Conservation (phyloP, 2,797 vertebrate species). For the Smutsia gigantea region DNA sequence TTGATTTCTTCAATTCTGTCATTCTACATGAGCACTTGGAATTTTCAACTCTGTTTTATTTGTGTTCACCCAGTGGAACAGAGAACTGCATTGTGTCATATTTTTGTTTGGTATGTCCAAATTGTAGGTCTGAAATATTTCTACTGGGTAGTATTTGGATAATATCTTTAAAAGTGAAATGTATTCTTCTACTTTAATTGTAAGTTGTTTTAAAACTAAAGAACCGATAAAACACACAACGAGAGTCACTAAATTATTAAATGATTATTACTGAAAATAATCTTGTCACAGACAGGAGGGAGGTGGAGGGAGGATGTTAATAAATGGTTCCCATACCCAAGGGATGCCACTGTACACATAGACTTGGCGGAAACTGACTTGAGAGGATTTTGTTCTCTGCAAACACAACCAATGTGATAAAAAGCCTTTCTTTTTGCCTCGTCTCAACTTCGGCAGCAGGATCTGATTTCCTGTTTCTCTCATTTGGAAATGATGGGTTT, state of each 20-base stretch:
- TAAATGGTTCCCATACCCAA: not conserved
- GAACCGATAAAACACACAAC: not conserved
- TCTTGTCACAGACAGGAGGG: not conserved
- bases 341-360: not conserved
- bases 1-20: not conserved
- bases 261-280: not conserved
- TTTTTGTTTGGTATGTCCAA: not conserved
- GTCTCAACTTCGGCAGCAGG: not conserved
- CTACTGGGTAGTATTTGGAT: not conserved
- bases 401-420: not conserved
- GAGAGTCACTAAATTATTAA: not conserved
- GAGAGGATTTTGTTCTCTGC: not conserved
- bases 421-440: not conserved
- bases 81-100: not conserved
- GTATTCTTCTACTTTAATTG: not conserved
- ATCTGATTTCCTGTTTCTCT: not conserved
- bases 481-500: not conserved
- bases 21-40: not conserved
- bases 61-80: not conserved
- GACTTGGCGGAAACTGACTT: not conserved
- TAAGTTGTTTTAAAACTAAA: not conserved
- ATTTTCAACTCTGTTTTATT: not conserved
- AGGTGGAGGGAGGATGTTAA: not conserved
- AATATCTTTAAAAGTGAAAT: conserved; percentile 20
- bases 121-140: conserved; percentile 31